Percentiles rank a stretch among this genome's conserved stretches.
phyloP scores from a whole-genome alignment of 35 echinoderm and acorn worm species.

The Diadema setosum region DNA sequence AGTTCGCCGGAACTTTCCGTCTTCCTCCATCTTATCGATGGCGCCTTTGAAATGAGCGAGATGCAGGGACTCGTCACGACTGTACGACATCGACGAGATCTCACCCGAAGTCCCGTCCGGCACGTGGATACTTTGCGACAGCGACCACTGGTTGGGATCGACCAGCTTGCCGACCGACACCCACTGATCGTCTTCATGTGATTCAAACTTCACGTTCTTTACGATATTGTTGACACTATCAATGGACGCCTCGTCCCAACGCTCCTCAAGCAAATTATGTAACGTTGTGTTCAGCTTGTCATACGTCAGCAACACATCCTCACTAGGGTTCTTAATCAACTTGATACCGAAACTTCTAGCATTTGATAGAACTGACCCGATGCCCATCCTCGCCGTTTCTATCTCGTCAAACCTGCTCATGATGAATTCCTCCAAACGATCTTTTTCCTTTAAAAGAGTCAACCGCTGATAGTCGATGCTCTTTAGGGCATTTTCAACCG shows the following conservation, averaged over 20 bases:
- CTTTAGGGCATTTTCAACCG: neutral
- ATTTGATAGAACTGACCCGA: neutral
- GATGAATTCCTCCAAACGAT: neutral
- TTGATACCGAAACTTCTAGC: neutral
- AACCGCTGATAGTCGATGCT: neutral
- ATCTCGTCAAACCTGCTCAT: neutral
- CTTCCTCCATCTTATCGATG: neutral
- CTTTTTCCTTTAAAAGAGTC: neutral
- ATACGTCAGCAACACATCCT: neutral
- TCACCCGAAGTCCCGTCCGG: neutral
- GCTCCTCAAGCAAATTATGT: neutral
- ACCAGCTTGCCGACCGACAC: neutral
- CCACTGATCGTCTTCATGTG: neutral
- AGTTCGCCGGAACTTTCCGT: neutral
- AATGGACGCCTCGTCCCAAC: neutral
- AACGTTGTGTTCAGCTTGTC: neutral
- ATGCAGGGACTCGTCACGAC: neutral
- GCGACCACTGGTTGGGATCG: constrained; percentile 11
- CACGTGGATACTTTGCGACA: neutral
- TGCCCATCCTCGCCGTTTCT: neutral
- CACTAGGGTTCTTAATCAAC: neutral
- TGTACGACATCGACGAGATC: constrained; percentile 2
- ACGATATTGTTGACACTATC: neutral
- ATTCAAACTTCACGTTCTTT: constrained; percentile 6
- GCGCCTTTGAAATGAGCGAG: neutral